phyloP scores from a whole-genome alignment of 2,888 invertebrate genomes.

The Drosophila yooni region DNA sequence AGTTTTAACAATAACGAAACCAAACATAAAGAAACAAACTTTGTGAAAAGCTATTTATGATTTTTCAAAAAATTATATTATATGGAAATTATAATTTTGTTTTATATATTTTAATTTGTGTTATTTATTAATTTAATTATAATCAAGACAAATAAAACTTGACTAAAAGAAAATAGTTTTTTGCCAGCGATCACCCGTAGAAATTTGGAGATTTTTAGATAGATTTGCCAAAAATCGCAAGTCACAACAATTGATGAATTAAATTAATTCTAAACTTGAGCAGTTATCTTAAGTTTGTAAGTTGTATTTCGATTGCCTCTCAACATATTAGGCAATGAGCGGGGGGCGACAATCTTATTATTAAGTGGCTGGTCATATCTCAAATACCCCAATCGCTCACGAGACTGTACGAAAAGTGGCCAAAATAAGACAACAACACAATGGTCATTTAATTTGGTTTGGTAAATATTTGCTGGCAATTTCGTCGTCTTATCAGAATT shows the following conservation, averaged over 20 bases:
- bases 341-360: not conserved
- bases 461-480: slow-evolving; percentile 1
- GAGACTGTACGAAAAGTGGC: slow-evolving; percentile 3
- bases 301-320: slow-evolving; percentile 11
- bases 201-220: not conserved
- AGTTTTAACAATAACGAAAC: not conserved
- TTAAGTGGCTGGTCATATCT: slow-evolving; percentile 20
- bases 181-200: not conserved
- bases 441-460: slow-evolving; percentile 7
- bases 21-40: not conserved
- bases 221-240: not conserved
- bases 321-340: not conserved
- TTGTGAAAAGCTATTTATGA: not conserved
- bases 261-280: slow-evolving; percentile 2
- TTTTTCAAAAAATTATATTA: not conserved
- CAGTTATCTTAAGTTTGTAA: slow-evolving; percentile 9
- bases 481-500: slow-evolving; percentile 22
- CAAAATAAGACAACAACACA: slow-evolving; percentile 14
- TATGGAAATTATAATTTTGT: not conserved
- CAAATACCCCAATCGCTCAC: slow-evolving; percentile 16
- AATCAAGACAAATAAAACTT: not conserved
- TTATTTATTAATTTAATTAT: not conserved
- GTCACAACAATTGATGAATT: not conserved
- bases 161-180: not conserved
- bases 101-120: not conserved